Conservation (phyloP, 1,140 invertebrate genomes). For the Atta texana region DNA sequence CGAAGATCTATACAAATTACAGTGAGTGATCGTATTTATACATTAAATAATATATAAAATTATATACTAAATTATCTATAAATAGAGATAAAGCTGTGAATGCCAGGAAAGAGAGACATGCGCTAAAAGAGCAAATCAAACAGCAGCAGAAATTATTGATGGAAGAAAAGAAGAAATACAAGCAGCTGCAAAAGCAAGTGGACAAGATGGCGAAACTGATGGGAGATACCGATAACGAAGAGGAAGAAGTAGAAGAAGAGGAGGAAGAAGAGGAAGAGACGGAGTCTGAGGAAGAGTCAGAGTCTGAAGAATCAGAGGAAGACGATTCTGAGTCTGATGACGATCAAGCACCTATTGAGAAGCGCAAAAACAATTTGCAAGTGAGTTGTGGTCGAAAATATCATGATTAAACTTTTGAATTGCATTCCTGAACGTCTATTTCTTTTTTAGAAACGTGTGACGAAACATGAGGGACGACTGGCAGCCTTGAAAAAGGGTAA, state of each 20-base stretch:
- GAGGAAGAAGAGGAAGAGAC: conserved; percentile 88
- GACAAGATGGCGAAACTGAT: conserved; percentile 95
- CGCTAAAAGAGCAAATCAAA: conserved; percentile 92
- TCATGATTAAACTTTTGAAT: neutral
- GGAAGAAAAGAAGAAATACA: conserved; percentile 92
- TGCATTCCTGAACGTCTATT: neutral
- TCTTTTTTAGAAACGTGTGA: conserved; percentile 87
- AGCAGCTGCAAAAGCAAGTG: conserved; percentile 93
- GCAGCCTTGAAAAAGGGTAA: conserved; percentile 94
- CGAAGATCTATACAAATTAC: neutral
- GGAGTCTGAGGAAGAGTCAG: conserved; percentile 87
- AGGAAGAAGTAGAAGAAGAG: conserved; percentile 87
- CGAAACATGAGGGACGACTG: conserved; percentile 92
- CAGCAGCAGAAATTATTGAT: conserved; percentile 91
- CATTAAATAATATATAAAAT: conserved; percentile 16
- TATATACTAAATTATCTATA: neutral
- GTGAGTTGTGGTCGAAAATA: conserved; percentile 65
- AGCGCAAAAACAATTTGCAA: conserved; percentile 81
- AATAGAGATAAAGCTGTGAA: conserved; percentile 90
- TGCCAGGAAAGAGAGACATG: conserved; percentile 92
- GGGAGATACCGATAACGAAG: conserved; percentile 92
- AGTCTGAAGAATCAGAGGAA: conserved; percentile 88
- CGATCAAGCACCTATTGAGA: conserved; percentile 86
- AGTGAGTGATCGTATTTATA: neutral
- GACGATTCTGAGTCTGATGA: conserved; percentile 88